Evolutionary conservation across 2,888 invertebrate species (phyloP).

Genomic region (Rhabditoides inermis): DNA sequence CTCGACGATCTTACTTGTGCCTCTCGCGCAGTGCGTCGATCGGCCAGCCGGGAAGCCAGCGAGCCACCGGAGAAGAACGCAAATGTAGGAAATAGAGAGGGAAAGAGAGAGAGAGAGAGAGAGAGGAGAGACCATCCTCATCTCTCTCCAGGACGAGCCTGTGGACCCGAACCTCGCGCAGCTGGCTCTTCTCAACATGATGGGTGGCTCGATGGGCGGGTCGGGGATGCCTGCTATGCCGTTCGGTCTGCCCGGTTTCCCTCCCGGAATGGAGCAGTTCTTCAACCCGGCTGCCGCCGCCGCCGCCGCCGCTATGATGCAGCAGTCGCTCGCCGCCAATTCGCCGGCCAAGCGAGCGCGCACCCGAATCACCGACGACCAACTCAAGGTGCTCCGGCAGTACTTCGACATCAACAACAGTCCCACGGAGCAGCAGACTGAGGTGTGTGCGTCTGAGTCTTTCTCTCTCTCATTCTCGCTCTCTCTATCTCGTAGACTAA

Average conservation of each 20-base stretch:
- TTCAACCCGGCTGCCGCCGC: slow-evolving; percentile 4
- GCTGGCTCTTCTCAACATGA: slow-evolving; percentile 9
- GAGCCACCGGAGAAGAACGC: slow-evolving; percentile 24
- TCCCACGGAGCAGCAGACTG: slow-evolving; percentile 94
- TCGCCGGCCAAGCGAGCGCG: slow-evolving; percentile 73
- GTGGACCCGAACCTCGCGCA: slow-evolving; percentile 12
- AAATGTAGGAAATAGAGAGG: too few relatives aligned
- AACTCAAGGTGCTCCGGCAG: slow-evolving; percentile 74
- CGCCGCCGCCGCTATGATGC: slow-evolving; percentile 44
- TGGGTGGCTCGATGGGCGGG: not conserved
- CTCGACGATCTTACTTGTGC: not conserved
- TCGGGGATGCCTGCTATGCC: not conserved
- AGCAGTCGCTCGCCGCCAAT: slow-evolving; percentile 18
- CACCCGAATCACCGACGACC: slow-evolving; percentile 96
- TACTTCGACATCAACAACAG: slow-evolving; percentile 99
- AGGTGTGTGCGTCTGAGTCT: too few relatives aligned
- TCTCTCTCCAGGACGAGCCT: too few relatives aligned
- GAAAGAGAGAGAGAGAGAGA: not conserved
- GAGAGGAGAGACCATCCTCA: too few relatives aligned
- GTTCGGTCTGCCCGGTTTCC: slow-evolving; percentile 57
- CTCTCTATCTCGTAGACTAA: too few relatives aligned
- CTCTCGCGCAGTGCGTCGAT: too few relatives aligned
- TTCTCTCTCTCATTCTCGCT: too few relatives aligned
- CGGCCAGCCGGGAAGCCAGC: slow-evolving; percentile 15
- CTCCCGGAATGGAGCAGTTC: slow-evolving; percentile 70